Evolutionary conservation across 1,140 invertebrate species (phyloP).

Genomic region (Penaeus vannamei): DNA sequence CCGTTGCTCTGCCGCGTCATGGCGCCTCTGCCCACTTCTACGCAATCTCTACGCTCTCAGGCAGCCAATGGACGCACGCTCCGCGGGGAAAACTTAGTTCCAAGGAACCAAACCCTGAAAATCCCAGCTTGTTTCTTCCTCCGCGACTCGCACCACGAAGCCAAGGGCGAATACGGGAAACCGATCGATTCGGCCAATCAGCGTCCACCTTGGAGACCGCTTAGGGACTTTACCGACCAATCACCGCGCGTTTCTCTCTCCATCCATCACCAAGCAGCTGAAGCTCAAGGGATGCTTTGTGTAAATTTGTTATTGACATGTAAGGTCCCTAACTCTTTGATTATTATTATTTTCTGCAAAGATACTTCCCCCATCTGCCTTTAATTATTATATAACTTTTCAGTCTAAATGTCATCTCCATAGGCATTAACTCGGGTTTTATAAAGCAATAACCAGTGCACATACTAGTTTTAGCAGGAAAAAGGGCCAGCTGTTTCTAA

Average conservation of each 20-base stretch:
- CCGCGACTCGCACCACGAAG: background rate
- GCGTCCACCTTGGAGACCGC: background rate
- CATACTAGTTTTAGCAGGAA: too few species aligned
- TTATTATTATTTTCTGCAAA: background rate
- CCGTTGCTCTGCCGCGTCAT: constrained; percentile 52
- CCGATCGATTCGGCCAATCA: constrained; percentile 59
- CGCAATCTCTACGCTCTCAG: background rate
- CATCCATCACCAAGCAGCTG: background rate
- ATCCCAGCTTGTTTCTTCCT: background rate
- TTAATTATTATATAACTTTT: background rate
- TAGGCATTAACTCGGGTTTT: too few species aligned
- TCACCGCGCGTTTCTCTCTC: background rate
- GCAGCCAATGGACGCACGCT: too few species aligned
- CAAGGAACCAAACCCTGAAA: background rate
- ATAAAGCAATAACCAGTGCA: too few species aligned
- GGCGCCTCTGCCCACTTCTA: background rate
- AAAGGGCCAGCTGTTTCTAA: too few species aligned
- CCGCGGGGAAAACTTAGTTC: too few species aligned
- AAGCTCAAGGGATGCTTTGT: constrained; percentile 12
- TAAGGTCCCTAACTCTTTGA: background rate
- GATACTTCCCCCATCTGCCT: background rate
- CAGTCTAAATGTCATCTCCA: too few species aligned
- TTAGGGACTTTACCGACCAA: constrained; percentile 25
- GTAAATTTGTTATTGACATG: constrained; percentile 46
- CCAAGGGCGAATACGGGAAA: constrained; percentile 2